These are phyloP conservation scores for Cylas formicarius DNA, from an alignment of 1,140 invertebrate genomes.

Conservation along the genomic window DNA sequence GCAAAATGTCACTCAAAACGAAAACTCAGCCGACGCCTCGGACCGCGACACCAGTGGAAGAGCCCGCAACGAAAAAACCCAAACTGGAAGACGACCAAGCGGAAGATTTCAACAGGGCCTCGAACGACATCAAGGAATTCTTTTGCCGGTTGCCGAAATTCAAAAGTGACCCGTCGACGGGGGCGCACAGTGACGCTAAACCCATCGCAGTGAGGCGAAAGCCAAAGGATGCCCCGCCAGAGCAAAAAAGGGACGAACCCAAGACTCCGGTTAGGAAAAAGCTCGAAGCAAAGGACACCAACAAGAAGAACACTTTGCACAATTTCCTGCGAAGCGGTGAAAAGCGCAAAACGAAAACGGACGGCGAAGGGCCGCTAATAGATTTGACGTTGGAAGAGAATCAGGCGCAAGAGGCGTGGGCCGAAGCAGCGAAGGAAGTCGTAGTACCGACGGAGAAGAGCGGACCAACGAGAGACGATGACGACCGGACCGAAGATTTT, in stretches of 20 bases:
- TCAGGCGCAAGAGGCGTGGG: constrained; percentile 39
- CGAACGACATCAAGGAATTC: background rate
- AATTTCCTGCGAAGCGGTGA: constrained; percentile 23
- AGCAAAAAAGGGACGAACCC: background rate
- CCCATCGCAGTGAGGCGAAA: constrained; percentile 15
- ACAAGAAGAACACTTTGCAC: constrained; percentile 18
- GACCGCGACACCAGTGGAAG: background rate
- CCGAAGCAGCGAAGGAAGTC: no score
- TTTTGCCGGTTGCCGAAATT: background rate
- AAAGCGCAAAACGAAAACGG: constrained; percentile 6
- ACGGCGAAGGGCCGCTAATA: background rate
- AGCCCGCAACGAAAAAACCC: no score
- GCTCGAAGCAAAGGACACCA: background rate
- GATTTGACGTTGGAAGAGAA: constrained; percentile 20
- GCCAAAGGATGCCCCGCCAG: constrained; percentile 5
- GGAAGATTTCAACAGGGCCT: background rate
- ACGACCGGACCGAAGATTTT: constrained; percentile 55
- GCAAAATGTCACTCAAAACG: background rate
- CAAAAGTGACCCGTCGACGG: background rate
- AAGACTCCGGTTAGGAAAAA: constrained; percentile 4
- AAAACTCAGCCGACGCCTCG: constrained; percentile 1
- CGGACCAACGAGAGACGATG: constrained; percentile 16
- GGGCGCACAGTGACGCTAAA: constrained; percentile 2
- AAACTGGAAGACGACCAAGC: constrained; percentile 1
- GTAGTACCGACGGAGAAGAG: constrained; percentile 30